Evolutionary conservation across 1,140 invertebrate species (phyloP).

Genomic region (Ptiloglossa arizonensis): DNA sequence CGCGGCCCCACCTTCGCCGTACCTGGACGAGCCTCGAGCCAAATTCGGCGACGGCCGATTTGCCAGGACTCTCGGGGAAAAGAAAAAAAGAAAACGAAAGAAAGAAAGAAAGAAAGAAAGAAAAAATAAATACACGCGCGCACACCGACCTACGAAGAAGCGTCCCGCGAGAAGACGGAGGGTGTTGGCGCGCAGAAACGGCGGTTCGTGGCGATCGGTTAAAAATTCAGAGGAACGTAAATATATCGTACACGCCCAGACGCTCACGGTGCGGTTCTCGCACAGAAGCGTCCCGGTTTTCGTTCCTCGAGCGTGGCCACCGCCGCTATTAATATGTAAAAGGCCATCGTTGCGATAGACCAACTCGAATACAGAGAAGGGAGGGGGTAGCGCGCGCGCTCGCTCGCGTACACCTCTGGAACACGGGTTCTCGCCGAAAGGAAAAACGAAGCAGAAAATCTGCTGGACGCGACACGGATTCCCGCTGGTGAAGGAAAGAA

Average conservation of each 20-base stretch:
- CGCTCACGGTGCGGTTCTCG: background rate
- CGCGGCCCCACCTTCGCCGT: slow-evolving; percentile 3
- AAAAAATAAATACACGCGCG: too few relatives aligned
- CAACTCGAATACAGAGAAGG: background rate
- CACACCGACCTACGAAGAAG: background rate
- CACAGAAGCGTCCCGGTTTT: slow-evolving; percentile 7
- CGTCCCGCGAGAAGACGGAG: background rate
- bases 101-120: too few relatives aligned
- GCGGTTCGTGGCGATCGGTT: background rate
- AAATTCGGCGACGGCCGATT: slow-evolving; percentile 51
- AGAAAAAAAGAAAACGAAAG: slow-evolving; percentile 34
- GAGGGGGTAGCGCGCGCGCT: background rate
- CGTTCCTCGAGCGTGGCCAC: background rate
- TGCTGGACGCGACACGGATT: slow-evolving; percentile 2
- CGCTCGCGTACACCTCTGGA: too few relatives aligned
- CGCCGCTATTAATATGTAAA: background rate
- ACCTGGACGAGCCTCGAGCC: slow-evolving; percentile 21
- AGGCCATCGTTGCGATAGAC: background rate
- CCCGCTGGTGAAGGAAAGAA: background rate
- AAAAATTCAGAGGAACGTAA: slow-evolving; percentile 55
- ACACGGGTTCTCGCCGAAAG: background rate
- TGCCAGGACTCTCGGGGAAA: slow-evolving; percentile 38
- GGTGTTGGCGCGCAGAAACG: background rate
- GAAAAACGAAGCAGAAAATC: slow-evolving; percentile 29
- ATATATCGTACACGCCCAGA: slow-evolving; percentile 66